phyloP scores from a whole-genome alignment of 2,797 vertebrate genomes.

The Bucorvus abyssinicus region DNA sequence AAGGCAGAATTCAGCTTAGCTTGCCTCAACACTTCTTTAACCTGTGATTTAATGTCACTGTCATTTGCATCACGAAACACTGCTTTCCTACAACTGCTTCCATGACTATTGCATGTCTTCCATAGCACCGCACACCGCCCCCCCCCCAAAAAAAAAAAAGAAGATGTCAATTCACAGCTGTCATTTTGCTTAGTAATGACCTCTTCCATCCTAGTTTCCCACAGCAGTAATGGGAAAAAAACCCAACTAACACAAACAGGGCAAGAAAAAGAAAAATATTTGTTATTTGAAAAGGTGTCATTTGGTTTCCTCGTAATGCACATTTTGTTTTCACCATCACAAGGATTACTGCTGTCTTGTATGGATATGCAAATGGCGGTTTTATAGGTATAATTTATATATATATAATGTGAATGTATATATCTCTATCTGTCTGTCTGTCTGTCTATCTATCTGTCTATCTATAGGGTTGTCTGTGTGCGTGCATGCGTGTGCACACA shows the following conservation, averaged over 20 bases:
- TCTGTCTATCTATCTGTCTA: too few species aligned
- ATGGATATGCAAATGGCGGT: not conserved
- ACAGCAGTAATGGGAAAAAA: not conserved
- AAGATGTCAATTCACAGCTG: not conserved
- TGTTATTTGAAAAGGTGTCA: not conserved
- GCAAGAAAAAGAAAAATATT: not conserved
- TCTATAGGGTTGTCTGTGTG: not conserved
- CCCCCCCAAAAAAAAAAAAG: not conserved
- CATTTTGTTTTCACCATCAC: not conserved
- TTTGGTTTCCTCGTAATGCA: not conserved
- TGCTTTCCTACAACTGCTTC: not conserved
- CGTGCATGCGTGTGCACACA: not conserved
- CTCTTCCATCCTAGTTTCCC: not conserved
- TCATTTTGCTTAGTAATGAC: not conserved
- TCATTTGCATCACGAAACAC: not conserved
- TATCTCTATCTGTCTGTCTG: too few species aligned
- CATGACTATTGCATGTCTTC: slow-evolving; percentile 12
- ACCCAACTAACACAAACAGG: not conserved
- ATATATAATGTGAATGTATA: not conserved
- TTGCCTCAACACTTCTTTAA: not conserved
- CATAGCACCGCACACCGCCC: not conserved
- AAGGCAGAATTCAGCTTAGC: not conserved
- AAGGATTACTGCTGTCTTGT: not conserved
- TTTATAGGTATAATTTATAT: not conserved
- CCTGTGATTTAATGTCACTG: not conserved